Evolutionary conservation across 1,140 invertebrate genomes (phyloP), one percentile per base, ranked within the genome.

Genomic region (Ectropis grisescens): DNA sequence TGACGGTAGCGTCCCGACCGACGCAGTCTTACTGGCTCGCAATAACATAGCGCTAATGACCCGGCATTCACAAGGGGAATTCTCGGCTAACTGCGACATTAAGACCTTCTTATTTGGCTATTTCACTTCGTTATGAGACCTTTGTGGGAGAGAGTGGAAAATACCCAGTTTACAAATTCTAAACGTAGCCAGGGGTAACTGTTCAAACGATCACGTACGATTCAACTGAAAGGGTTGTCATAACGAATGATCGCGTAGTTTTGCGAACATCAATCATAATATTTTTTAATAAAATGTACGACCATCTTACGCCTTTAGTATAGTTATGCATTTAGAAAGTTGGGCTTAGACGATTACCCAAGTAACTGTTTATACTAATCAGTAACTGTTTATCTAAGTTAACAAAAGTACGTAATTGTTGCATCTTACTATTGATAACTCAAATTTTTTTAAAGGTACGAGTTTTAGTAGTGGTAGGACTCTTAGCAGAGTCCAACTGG

Each of bases 61-160:
- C 54, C 49, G 40, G 58, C 58, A 78, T 70, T 74, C 66, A 74
- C 58, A 54, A 60, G 67, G 66, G 60, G 59, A 59, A 62, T 70
- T 70, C 68, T 59, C 64, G 55, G 53, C 56, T 71, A 71, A 74
- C 67, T 75, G 69, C 66, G 64, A 65, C 66, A 70, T 78, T 78
- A 74, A 65, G 64, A 72, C 66, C 72, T 71, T 67, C 68, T 74
- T 74, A 71, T 74, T 75, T 70, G 66, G 68, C 66, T 74, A 70
- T 72, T 70, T 65, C 52, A 60, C 58, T 69, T 74, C 69, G 58
- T 71, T 74, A 71, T 62, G 54, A 51, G 48, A 51, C 57, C 47
- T 56, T 57, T 60, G 49, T 53, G 48, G 47, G 23, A 33, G 33
- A 42, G 47, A 27, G 38, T 40, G 43, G 51, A 50, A 52, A 60